Percentiles rank a stretch among this genome's conserved stretches.
These are phyloP conservation scores for Drosophila imparisetae DNA, from an alignment of 2,888 invertebrate species.

Conservation along the genomic window DNA sequence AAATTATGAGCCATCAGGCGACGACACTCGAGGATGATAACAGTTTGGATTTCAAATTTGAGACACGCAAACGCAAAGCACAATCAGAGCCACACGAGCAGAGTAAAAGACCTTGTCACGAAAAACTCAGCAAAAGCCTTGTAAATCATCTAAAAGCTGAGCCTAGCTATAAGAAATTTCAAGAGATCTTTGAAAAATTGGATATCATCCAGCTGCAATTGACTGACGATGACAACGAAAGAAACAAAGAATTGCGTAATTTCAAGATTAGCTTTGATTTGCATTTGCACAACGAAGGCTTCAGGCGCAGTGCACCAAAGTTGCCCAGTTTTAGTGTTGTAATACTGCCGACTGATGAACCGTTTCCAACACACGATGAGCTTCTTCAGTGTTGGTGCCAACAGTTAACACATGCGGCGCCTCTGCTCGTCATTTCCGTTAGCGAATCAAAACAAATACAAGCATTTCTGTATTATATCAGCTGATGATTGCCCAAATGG, in stretches of 20 bases:
- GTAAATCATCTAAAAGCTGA: conserved; percentile 75
- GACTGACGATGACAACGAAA: background rate
- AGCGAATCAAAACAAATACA: conserved; percentile 84
- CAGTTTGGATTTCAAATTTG: conserved; percentile 42
- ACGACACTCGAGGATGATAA: background rate
- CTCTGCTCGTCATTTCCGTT: conserved; percentile 81
- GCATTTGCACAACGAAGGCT: conserved; percentile 77
- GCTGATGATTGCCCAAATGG: conserved; percentile 53
- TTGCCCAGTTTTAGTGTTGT: conserved; percentile 77
- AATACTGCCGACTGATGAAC: conserved; percentile 65
- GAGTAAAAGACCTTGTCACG: conserved; percentile 32
- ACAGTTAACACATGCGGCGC: conserved; percentile 63
- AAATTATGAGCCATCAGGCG: conserved; percentile 52
- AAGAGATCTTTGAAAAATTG: conserved; percentile 74
- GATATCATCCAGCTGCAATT: conserved; percentile 71
- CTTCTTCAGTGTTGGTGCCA: conserved; percentile 68
- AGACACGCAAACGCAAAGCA: conserved; percentile 63
- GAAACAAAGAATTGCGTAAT: background rate
- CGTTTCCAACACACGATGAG: conserved; percentile 78
- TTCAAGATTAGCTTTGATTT: conserved; percentile 80
- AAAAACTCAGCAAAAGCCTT: conserved; percentile 57
- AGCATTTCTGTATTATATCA: conserved; percentile 83
- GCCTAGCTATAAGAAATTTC: conserved; percentile 67
- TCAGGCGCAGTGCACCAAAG: conserved; percentile 76
- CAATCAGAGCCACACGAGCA: conserved; percentile 10